These are phyloP conservation scores for Hyles euphorbiae DNA, from an alignment of 1,140 invertebrate species.

Conservation along the genomic window DNA sequence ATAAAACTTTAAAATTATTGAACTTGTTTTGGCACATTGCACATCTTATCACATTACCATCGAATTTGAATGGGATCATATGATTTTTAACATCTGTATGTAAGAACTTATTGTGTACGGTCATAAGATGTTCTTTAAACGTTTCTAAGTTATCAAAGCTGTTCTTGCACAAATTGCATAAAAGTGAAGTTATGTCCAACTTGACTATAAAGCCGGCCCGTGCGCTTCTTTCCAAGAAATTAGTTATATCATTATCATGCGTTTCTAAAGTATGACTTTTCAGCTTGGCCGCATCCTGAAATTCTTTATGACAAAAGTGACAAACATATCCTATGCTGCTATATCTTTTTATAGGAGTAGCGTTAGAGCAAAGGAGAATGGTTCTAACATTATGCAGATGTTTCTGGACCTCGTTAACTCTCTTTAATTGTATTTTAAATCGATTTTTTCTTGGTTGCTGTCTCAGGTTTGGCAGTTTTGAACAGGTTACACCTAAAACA, in stretches of 20 bases:
- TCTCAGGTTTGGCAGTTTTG: neutral
- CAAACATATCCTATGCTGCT: slow-evolving; percentile 33
- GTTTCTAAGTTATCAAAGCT: slow-evolving; percentile 22
- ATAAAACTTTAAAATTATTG: slow-evolving; percentile 51
- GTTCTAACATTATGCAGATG: slow-evolving; percentile 28
- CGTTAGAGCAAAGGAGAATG: slow-evolving; percentile 35
- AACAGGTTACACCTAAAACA: too few relatives aligned
- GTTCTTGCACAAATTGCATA: slow-evolving; percentile 36
- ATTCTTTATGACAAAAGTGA: slow-evolving; percentile 29
- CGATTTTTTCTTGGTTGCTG: slow-evolving; percentile 1
- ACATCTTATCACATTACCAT: slow-evolving; percentile 26
- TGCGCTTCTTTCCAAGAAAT: slow-evolving; percentile 28
- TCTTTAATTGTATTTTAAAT: slow-evolving; percentile 10
- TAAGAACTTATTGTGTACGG: slow-evolving; percentile 27
- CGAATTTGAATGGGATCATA: slow-evolving; percentile 49
- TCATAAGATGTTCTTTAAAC: slow-evolving; percentile 32
- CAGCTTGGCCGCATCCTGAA: slow-evolving; percentile 25
- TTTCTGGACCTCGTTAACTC: slow-evolving; percentile 15
- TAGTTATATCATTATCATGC: slow-evolving; percentile 29
- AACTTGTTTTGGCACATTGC: slow-evolving; percentile 36
- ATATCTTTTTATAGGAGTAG: slow-evolving; percentile 33
- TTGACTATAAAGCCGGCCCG: slow-evolving; percentile 37
- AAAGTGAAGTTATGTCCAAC: slow-evolving; percentile 47
- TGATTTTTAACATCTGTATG: slow-evolving; percentile 34
- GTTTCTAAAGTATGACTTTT: slow-evolving; percentile 40